Base-by-base conservation (phyloP, 1,140 invertebrate genomes). In the Pseudobourletiella spinata region DNA sequence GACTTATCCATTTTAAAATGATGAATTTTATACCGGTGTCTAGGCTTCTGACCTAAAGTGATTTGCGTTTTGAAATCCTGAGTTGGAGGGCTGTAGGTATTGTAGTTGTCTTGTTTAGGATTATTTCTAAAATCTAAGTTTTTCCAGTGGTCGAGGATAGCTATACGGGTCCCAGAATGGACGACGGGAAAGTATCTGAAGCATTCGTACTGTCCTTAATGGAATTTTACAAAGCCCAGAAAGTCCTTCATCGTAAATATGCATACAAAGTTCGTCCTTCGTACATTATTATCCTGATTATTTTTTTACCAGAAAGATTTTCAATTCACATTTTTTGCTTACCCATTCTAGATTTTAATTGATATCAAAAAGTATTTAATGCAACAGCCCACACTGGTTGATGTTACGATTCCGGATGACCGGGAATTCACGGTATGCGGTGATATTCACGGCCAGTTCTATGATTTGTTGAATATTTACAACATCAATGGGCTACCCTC, bases 401-500 rank as follows among this genome's bases (percentile, higher is more conserved):
- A 99, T 73, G 87, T 99, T 48, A 80, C 79, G 63, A 88, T 99
- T 67, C 84, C 85, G 6, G 86, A 89, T 74, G 82, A 88, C 44
- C 81, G 85, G 51, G 98, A 98, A 79, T 99, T 99, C 76, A 99
- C 96, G 29, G 87, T 99, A 55, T 99, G 96, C 78, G 97, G 97
- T n/a, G 97, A 99, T 77, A 94, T 99, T 71, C 96, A 99, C 77
- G 97, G 97, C 24, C 97, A 99, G 77, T 99, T 86, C 79, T 99
- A 95, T 77, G 97, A 99, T 79, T 78, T 99, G 48, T 83, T 97
- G 79, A 97, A 99, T 78, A 97, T 99, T 69, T 99, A 99, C 79
- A 81, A 94, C 73, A 78, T 98, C 42, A 99, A 99, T 78, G 96
- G 95, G 14, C 76, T 95, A 42, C 97, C 97, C 15, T 95, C 91